Conservation (phyloP, 1,140 invertebrate species). For the Bombus polaris region DNA sequence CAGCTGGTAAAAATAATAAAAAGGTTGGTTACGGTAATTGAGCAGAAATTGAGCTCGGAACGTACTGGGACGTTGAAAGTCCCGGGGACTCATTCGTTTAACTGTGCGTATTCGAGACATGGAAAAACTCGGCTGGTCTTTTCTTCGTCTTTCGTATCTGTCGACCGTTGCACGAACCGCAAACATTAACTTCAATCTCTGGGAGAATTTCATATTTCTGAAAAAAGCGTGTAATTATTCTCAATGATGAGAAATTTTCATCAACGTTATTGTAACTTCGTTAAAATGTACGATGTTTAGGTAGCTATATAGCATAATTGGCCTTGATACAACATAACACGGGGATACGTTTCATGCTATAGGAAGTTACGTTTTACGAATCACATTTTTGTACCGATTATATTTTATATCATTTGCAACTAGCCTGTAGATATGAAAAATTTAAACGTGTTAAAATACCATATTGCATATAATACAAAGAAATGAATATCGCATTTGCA, state of each 20-base stretch:
- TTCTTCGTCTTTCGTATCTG: background rate
- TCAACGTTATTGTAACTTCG: background rate
- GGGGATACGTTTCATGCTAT: background rate
- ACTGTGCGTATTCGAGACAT: background rate
- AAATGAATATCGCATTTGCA: background rate
- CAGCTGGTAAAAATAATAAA: constrained; percentile 34
- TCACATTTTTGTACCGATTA: background rate
- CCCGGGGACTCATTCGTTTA: background rate
- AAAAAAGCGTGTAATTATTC: background rate
- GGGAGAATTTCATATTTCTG: background rate
- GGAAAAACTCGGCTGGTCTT: background rate
- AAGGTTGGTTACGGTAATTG: constrained; percentile 30
- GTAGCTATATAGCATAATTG: no score
- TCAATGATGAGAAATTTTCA: background rate
- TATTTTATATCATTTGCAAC: background rate
- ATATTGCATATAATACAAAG: background rate
- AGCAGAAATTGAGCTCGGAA: constrained; percentile 35
- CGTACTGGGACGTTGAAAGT: background rate
- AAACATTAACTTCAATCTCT: background rate
- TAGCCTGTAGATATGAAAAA: background rate
- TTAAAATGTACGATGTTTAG: background rate
- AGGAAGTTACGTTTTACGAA: background rate
- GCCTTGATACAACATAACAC: no score
- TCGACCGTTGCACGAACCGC: background rate
- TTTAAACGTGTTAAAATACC: background rate